Percentiles rank a stretch among this genome's conserved stretches.
Conservation (phyloP, 2,797 vertebrate genomes). For the Craterocephalus amniculus region DNA sequence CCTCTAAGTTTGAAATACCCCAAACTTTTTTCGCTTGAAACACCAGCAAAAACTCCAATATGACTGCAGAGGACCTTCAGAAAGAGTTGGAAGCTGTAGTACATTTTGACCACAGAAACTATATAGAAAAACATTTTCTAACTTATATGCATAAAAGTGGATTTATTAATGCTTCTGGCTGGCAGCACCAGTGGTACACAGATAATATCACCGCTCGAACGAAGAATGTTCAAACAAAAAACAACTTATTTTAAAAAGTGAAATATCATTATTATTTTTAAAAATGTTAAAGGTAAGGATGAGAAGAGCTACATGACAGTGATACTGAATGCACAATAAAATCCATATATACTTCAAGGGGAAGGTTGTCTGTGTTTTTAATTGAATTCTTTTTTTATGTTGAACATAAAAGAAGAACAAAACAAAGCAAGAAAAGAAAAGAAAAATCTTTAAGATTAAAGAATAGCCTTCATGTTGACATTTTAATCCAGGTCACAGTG, state of each 20-base stretch:
- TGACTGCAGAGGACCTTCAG: background rate
- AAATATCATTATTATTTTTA: background rate
- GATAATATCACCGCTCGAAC: background rate
- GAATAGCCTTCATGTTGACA: no score
- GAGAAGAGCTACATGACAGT: background rate
- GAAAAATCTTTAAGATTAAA: no score
- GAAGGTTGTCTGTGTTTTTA: no score
- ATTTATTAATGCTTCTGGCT: background rate
- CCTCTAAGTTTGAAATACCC: background rate
- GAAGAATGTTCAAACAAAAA: background rate
- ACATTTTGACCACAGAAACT: no score
- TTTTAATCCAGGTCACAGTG: background rate
- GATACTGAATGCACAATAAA: background rate
- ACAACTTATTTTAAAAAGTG: background rate
- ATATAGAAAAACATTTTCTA: no score
- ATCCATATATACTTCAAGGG: no score
- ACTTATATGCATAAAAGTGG: no score
- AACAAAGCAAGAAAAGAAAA: no score
- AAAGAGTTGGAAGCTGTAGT: no score
- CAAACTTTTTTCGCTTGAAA: background rate
- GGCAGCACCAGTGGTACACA: no score
- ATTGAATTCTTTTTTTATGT: no score
- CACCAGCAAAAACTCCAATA: background rate
- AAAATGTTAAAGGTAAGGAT: background rate
- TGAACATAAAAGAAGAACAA: no score